Evolutionary conservation across 2,888 invertebrate species (phyloP).

Genomic region (Andrena camellia): DNA sequence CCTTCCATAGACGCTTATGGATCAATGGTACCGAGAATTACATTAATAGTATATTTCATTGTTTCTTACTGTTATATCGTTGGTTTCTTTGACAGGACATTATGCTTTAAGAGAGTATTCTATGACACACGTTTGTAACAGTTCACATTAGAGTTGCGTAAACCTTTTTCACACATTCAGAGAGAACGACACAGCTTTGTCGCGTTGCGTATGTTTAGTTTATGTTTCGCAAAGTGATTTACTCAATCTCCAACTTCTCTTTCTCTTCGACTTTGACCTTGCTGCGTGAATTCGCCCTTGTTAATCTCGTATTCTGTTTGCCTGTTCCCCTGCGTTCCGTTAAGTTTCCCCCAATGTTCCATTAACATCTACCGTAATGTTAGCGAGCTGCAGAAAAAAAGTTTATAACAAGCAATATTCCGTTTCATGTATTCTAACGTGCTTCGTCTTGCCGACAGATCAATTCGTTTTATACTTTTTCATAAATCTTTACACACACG

Average conservation of each 20-base stretch:
- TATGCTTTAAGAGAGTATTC: constrained; percentile 7
- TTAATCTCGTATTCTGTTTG: constrained; percentile 15
- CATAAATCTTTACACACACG: constrained; percentile 20
- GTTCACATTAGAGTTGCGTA: background rate
- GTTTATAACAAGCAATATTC: constrained; percentile 19
- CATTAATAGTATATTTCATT: constrained; percentile 1
- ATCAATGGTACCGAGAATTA: constrained; percentile 1
- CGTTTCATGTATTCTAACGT: constrained; percentile 17
- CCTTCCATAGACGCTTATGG: constrained; percentile 10
- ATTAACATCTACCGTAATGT: constrained; percentile 2
- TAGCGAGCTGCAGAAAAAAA: constrained; percentile 2
- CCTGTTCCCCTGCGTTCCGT: background rate
- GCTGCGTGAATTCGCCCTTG: too few species aligned
- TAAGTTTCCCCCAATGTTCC: constrained; percentile 11
- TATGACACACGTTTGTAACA: constrained; percentile 3
- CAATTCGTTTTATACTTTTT: constrained; percentile 23
- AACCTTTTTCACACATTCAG: background rate
- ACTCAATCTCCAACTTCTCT: background rate
- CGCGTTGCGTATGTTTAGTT: background rate
- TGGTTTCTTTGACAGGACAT: background rate
- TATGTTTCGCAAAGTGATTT: background rate
- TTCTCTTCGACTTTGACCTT: background rate
- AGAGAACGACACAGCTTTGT: background rate
- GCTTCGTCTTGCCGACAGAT: constrained; percentile 33
- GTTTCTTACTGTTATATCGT: constrained; percentile 5